Base-by-base conservation (phyloP, 2,113 vertebrate genomes). In the Micronycteris hirsuta region DNA sequence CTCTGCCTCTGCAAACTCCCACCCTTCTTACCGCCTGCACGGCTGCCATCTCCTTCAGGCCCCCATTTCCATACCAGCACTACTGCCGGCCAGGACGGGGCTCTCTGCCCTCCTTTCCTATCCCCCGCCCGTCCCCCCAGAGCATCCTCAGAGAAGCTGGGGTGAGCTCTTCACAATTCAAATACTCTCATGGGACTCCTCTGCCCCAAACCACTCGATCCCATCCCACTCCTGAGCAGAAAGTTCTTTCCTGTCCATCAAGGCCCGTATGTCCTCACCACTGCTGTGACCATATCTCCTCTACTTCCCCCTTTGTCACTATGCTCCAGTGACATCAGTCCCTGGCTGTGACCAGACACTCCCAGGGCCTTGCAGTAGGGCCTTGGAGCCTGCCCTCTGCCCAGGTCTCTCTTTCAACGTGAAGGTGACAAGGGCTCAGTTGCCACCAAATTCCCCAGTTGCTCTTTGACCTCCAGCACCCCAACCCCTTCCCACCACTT, bases 311-410 rank as follows among this genome's bases (percentile, higher is more conserved):
- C 22, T 41, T 38, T 22, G 33, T 67, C 8, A 19, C 58, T n/a
- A 1, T 24, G 63, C 52, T 49, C 19, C 52, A 47, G 16, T 1
- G 45, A 63, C 19, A 5, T 0, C 2, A 13, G 33, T 15, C 16
- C 56, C n/a, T 4, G 24, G 3, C 0, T 13, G 20, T 43, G 36
- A 15, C 36, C 43, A 63, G 4, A 56, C 26, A 9, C 10, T n/a
- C 36, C 49, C 49, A 43, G 45, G 20, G 41, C 7, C 17, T 26
- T 12, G n/a, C 1, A 0, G 17, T 1, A 0, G 13, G 7, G 12
- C 41, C 82, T 36, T 4, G 26, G 33, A 9, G 8, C 17, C 19
- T 2, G 12, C 22, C 26, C 19, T 71, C 28, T 8, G 10, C 47
- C 68, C 0, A 9, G 24, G 24, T 36, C 65, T 67, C 54, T 36